Conservation (phyloP, 2,113 vertebrate species). For the Todiramphus chloris region DNA sequence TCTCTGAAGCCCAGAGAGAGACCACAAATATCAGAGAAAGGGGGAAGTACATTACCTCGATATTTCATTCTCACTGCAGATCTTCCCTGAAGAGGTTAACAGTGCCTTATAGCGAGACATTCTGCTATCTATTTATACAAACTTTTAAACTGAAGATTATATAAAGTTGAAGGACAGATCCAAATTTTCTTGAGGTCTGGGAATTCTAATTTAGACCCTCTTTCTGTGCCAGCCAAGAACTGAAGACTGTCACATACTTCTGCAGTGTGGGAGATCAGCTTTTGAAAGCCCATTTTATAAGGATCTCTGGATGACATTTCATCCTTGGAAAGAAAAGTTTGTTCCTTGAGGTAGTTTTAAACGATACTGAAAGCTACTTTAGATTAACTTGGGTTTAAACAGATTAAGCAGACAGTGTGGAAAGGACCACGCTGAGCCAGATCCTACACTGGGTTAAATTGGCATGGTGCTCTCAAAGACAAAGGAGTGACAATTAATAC, state of each 20-base stretch:
- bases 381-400: constrained; percentile 5
- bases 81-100: background rate
- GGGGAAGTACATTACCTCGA: background rate
- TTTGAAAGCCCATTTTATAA: background rate
- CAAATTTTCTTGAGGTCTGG: background rate
- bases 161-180: background rate
- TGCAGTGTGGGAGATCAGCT: background rate
- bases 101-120: background rate
- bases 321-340: background rate
- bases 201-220: background rate
- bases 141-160: background rate
- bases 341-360: constrained; percentile 36
- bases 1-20: background rate
- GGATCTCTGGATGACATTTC: background rate
- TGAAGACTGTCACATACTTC: background rate
- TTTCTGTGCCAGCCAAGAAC: background rate
- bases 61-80: background rate
- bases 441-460: constrained; percentile 23
- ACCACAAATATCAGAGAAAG: background rate
- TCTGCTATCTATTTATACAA: background rate
- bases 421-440: constrained; percentile 40
- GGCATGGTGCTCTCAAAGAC: constrained; percentile 19
- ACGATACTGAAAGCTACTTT: background rate
- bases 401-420: constrained; percentile 38
- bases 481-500: constrained; percentile 57